phyloP scores from a whole-genome alignment of 2,888 invertebrate genomes.

The Kuschelorhynchus macadamiae region DNA sequence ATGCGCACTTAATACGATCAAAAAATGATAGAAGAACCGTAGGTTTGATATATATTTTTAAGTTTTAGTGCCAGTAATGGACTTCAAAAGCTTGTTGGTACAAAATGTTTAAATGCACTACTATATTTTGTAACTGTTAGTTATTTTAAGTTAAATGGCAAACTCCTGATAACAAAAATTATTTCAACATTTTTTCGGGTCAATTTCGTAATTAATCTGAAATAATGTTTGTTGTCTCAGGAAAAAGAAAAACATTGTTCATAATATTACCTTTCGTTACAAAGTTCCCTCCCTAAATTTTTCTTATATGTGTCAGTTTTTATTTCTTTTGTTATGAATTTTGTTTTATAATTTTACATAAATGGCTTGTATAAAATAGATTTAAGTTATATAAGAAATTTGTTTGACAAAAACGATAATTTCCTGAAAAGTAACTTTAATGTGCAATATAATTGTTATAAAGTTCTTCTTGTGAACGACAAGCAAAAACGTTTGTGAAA shows the following conservation, averaged over 20 bases:
- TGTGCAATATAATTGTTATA: conserved; percentile 20
- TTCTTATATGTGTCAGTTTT: conserved; percentile 10
- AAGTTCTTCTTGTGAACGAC: conserved; percentile 10
- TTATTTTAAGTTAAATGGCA: no score
- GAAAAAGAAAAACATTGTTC: no score
- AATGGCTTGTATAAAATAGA: conserved; percentile 11
- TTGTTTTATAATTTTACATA: conserved; percentile 18
- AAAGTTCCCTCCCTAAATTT: conserved; percentile 1
- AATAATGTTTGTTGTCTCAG: no score
- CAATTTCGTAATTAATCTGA: no score
- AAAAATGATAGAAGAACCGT: conserved; percentile 35
- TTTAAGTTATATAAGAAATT: conserved; percentile 9
- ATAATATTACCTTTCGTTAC: neutral
- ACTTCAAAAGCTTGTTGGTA: conserved; percentile 44
- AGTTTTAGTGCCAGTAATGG: conserved; percentile 34
- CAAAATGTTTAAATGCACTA: neutral
- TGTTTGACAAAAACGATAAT: conserved; percentile 18
- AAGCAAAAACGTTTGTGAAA: conserved; percentile 50
- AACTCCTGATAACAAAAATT: no score
- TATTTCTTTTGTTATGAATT: conserved; percentile 10
- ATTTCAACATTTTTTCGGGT: no score
- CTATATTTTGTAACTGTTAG: no score
- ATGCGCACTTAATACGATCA: no score
- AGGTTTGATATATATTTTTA: conserved; percentile 22
- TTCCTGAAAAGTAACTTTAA: conserved; percentile 13